Conservation (phyloP, 1,140 invertebrate species). For the Drusus annulatus region DNA sequence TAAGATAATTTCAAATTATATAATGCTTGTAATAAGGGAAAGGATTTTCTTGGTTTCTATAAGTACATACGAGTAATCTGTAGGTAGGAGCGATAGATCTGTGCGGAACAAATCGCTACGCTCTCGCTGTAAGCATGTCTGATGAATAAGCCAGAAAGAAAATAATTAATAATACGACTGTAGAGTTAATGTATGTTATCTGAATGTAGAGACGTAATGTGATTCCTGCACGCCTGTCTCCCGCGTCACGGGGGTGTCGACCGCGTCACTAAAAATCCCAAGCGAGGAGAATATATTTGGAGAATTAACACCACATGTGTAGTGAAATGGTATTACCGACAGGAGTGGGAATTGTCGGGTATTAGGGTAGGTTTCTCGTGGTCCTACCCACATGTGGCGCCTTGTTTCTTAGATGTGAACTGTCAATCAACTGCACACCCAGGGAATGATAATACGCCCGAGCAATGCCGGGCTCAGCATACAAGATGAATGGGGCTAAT, state of each 20-base stretch:
- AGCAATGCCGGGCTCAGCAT: background rate
- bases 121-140: no score
- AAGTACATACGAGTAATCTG: no score
- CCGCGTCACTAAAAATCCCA: slow-evolving; percentile 21
- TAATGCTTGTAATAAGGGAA: no score
- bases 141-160: no score
- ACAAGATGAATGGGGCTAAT: background rate
- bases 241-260: slow-evolving; percentile 11
- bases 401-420: slow-evolving; percentile 22
- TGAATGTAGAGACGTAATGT: slow-evolving; percentile 3
- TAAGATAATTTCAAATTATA: no score
- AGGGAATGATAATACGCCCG: background rate
- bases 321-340: slow-evolving; percentile 34
- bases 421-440: slow-evolving; percentile 26
- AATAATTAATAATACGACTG: no score
- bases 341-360: slow-evolving; percentile 30
- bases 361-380: background rate
- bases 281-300: slow-evolving; percentile 26
- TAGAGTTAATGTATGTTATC: no score
- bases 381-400: slow-evolving; percentile 22
- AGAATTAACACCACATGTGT: slow-evolving; percentile 37
- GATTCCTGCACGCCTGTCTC: slow-evolving; percentile 18
- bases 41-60: no score
- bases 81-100: no score
- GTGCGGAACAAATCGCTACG: no score